phyloP scores from a whole-genome alignment of 2,797 vertebrate species.

The Protosalanx chinensis region DNA sequence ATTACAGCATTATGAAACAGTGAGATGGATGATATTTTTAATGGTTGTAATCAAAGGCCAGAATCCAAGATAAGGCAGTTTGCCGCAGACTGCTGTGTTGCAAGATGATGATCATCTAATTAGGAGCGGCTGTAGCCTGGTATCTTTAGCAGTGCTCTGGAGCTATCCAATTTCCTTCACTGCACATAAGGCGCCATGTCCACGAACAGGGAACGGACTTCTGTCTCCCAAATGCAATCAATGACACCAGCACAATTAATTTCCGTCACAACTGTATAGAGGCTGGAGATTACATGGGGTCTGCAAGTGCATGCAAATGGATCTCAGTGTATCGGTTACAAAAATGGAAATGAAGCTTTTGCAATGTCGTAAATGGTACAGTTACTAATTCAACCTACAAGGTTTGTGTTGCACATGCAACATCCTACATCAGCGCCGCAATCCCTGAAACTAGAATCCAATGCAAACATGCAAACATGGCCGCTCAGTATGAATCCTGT shows the following conservation, averaged over 20 bases:
- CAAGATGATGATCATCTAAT: conserved; percentile 9
- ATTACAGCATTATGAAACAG: neutral
- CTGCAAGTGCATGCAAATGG: conserved; percentile 22
- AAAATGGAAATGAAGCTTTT: conserved; percentile 20
- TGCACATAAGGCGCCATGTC: conserved; percentile 23
- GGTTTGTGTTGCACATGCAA: conserved; percentile 18
- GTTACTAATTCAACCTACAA: conserved; percentile 13
- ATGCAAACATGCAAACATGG: neutral
- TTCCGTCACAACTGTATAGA: conserved; percentile 26
- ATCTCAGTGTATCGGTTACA: conserved; percentile 23
- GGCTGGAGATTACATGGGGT: conserved; percentile 3
- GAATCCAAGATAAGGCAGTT: conserved; percentile 1
- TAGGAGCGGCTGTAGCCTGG: conserved; percentile 7
- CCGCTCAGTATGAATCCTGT: conserved; percentile 13
- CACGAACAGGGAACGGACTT: conserved; percentile 8
- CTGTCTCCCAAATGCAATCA: conserved; percentile 30
- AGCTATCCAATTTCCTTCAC: conserved; percentile 19
- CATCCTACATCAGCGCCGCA: conserved; percentile 2
- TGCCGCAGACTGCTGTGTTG: neutral
- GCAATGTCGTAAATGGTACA: conserved; percentile 11
- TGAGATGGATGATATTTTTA: conserved; percentile 6
- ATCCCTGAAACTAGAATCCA: neutral
- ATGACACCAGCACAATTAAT: conserved; percentile 28
- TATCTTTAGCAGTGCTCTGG: neutral
- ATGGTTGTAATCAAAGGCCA: conserved; percentile 1